A percentile compares a stretch with the other conserved stretches of the same genome.
Conservation (phyloP, 2,888 invertebrate species). For the Tridacna crocea region DNA sequence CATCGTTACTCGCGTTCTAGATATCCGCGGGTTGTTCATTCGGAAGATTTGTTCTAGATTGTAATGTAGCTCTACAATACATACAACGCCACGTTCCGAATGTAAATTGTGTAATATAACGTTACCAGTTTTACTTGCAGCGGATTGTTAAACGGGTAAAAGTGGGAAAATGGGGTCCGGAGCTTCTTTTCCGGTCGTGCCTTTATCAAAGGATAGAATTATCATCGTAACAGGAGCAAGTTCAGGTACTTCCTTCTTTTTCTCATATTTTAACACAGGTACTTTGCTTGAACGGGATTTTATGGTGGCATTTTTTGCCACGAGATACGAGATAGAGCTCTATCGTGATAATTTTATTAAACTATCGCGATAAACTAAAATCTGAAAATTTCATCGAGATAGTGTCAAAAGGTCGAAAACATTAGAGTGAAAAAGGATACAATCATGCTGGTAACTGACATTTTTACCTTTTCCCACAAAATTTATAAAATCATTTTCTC, state of each 20-base stretch:
- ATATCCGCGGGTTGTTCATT: not conserved
- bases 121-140: not conserved
- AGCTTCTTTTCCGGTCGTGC: not conserved
- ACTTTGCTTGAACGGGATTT: not conserved
- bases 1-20: too few relatives aligned
- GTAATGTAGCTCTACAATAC: not conserved
- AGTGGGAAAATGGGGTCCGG: not conserved
- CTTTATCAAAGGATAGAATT: not conserved
- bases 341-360: not conserved
- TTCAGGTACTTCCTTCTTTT: not conserved
- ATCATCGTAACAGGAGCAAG: slow-evolving; percentile 17
- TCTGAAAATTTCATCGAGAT: too few relatives aligned
- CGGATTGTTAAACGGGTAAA: not conserved
- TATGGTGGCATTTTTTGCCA: too few relatives aligned
- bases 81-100: not conserved
- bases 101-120: not conserved
- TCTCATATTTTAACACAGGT: not conserved
- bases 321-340: not conserved
- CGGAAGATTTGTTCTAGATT: not conserved
- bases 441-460: too few relatives aligned
- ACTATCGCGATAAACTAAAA: too few relatives aligned
- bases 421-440: too few relatives aligned
- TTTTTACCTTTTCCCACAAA: not conserved
- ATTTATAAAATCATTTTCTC: not conserved
- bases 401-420: too few relatives aligned